Percentiles rank a stretch among this genome's conserved stretches.
phyloP scores from a whole-genome alignment of 2,888 invertebrate genomes.

The Steinernema hermaphroditum region DNA sequence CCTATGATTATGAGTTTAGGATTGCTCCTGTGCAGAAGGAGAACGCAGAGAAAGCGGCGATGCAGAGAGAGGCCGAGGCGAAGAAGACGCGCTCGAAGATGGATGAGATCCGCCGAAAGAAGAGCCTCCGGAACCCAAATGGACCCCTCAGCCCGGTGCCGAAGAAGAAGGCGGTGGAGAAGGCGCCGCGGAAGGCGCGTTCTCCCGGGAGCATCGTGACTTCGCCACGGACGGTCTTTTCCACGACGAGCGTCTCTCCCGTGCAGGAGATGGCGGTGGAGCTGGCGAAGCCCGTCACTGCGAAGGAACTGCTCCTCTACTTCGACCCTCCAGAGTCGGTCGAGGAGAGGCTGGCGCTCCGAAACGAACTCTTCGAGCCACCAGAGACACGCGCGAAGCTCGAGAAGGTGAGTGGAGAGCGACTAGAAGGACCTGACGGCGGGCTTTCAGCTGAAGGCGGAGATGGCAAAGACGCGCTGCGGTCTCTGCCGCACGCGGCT shows the following conservation, averaged over 20 bases:
- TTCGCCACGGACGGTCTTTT: neutral
- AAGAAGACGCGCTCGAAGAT: neutral
- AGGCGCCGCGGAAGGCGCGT: neutral
- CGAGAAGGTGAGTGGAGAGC: neutral
- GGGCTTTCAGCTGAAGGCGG: constrained; percentile 30
- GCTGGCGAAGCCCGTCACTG: neutral
- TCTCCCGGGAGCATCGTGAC: neutral
- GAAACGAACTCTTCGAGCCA: constrained; percentile 23
- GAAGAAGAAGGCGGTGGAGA: neutral
- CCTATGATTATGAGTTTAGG: neutral
- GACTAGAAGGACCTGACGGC: no score
- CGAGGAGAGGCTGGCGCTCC: neutral
- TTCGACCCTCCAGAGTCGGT: constrained; percentile 33
- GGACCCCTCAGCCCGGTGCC: neutral
- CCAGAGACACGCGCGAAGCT: constrained; percentile 26
- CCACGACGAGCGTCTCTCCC: neutral
- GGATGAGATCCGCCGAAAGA: neutral
- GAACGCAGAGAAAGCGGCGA: neutral
- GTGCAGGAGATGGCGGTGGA: neutral
- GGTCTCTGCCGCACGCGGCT: constrained; percentile 46
- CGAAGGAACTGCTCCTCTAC: constrained; percentile 28
- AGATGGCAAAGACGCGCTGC: constrained; percentile 30
- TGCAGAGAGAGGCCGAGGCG: neutral
- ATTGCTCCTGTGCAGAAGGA: neutral
- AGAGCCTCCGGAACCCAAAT: neutral